Evolutionary conservation across 2,888 invertebrate genomes (phyloP).

Genomic region (Chrysopilus asiliformis): DNA sequence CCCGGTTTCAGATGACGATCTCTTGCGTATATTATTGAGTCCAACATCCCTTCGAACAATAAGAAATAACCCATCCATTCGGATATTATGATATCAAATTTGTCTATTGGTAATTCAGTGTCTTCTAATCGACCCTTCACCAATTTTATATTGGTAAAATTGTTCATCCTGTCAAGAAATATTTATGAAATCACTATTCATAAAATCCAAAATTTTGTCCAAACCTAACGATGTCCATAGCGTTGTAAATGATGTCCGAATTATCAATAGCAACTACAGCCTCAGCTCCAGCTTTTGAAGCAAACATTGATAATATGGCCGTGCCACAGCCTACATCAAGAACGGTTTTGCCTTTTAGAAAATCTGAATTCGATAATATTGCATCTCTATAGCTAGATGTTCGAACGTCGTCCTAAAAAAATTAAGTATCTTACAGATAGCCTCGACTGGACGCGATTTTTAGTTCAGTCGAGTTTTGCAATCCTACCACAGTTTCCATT

Average conservation of each 20-base stretch:
- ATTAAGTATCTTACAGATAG: no score
- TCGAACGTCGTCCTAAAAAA: constrained; percentile 56
- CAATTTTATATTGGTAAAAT: constrained; percentile 50
- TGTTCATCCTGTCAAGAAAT: constrained; percentile 34
- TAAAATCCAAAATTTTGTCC: neutral
- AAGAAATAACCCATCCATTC: constrained; percentile 99
- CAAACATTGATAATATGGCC: constrained; percentile 95
- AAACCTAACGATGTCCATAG: constrained; percentile 84
- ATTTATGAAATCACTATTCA: neutral
- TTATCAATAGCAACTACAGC: constrained; percentile 89
- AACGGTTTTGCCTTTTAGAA: constrained; percentile 63
- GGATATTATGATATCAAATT: constrained; percentile 85
- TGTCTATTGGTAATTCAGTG: constrained; percentile 53
- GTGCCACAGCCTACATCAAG: constrained; percentile 97
- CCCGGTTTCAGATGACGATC: constrained; percentile 63
- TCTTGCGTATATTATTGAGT: constrained; percentile 80
- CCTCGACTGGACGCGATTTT: no score
- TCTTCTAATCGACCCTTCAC: constrained; percentile 81
- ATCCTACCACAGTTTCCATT: no score
- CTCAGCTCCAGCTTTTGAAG: constrained; percentile 84
- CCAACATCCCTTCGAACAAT: constrained; percentile 92
- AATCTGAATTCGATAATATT: constrained; percentile 55
- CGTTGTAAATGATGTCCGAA: constrained; percentile 90
- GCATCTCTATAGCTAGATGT: constrained; percentile 81
- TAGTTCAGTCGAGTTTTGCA: no score